phyloP scores from a whole-genome alignment of 2,888 invertebrate species.

The Itoplectis maculator region DNA sequence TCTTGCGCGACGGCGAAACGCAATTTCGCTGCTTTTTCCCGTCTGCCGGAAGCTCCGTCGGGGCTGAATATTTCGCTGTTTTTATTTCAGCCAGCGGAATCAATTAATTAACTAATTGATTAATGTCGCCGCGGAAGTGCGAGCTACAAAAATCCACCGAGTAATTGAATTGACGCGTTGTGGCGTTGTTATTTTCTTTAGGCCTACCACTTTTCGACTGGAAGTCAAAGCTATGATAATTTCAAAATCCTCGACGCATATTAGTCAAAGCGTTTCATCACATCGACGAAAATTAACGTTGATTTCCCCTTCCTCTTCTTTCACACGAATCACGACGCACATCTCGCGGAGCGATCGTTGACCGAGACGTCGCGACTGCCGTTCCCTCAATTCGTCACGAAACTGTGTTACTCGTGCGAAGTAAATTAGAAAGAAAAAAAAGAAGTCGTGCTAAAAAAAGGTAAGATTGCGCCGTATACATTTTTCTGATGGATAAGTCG shows the following conservation, averaged over 20 bases:
- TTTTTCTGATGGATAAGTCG: slow-evolving; percentile 45
- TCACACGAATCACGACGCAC: neutral
- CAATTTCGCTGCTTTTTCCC: no score
- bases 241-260: neutral
- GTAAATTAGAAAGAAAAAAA: slow-evolving; percentile 24
- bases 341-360: neutral
- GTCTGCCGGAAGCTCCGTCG: no score
- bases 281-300: neutral
- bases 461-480: slow-evolving; percentile 62
- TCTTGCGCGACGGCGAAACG: no score
- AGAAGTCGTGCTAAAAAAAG: slow-evolving; percentile 15
- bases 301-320: neutral
- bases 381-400: slow-evolving; percentile 56
- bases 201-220: no score
- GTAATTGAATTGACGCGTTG: no score
- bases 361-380: slow-evolving; percentile 34
- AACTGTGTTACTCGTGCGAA: slow-evolving; percentile 50
- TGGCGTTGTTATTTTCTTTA: no score
- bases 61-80: no score
- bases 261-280: slow-evolving; percentile 12
- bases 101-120: no score
- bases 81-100: no score
- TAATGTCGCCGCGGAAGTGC: no score
- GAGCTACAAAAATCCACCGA: no score
- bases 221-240: no score